These are phyloP conservation scores for Rhinella marina DNA, from an alignment of 2,797 vertebrate species.

Conservation along the genomic window DNA sequence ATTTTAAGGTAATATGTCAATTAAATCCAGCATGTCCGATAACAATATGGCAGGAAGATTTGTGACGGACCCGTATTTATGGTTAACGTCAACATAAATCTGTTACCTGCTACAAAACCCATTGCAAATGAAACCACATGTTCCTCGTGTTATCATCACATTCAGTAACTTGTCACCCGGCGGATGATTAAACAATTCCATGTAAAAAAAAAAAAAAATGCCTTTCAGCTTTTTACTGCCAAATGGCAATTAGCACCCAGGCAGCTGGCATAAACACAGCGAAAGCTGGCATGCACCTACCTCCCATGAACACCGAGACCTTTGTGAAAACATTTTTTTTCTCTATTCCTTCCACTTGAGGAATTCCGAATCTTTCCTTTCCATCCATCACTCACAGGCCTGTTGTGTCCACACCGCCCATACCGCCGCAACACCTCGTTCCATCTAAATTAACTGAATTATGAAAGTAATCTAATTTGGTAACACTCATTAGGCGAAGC, in stretches of 20 bases:
- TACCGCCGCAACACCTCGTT: slow-evolving; percentile 18
- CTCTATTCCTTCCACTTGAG: slow-evolving; percentile 37
- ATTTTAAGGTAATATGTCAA: neutral
- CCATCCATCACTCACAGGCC: slow-evolving; percentile 37
- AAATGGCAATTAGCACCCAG: slow-evolving; percentile 54
- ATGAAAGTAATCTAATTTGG: slow-evolving; percentile 58
- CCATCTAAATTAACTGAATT: slow-evolving; percentile 55
- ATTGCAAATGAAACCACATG: slow-evolving; percentile 26
- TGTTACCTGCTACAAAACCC: neutral
- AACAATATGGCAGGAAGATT: slow-evolving; percentile 5
- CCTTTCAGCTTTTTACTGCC: slow-evolving; percentile 17
- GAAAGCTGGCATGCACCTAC: slow-evolving; percentile 10
- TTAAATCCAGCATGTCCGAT: neutral
- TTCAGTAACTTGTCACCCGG: slow-evolving; percentile 44
- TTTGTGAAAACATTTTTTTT: slow-evolving; percentile 6
- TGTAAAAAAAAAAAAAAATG: slow-evolving; percentile 40
- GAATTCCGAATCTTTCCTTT: slow-evolving; percentile 30
- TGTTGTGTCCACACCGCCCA: neutral
- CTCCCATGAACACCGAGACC: slow-evolving; percentile 17
- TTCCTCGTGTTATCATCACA: slow-evolving; percentile 29
- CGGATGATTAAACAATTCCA: slow-evolving; percentile 56
- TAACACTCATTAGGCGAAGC: slow-evolving; percentile 49
- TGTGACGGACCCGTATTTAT: neutral
- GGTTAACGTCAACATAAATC: neutral
- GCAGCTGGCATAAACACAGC: slow-evolving; percentile 43